phyloP scores from a whole-genome alignment of 2,113 vertebrate genomes.

The Aegithalos caudatus region DNA sequence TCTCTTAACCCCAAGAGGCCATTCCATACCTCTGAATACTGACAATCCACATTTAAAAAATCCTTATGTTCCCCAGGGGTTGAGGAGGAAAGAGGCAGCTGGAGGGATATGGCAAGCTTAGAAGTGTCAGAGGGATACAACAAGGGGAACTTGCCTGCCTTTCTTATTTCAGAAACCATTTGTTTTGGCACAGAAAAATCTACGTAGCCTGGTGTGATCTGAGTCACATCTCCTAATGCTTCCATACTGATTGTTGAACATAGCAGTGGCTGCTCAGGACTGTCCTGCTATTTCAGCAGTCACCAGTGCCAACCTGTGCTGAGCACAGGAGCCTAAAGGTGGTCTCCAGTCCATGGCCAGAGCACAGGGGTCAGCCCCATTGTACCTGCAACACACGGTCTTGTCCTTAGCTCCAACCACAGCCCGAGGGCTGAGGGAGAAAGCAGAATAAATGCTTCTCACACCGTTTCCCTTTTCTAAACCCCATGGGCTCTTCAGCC shows the following conservation, averaged over 20 bases:
- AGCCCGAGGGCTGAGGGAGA: not conserved
- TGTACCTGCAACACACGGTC: not conserved
- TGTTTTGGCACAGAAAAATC: not conserved
- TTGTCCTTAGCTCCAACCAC: not conserved
- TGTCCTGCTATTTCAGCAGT: not conserved
- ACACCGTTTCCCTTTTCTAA: not conserved
- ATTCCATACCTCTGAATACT: not conserved
- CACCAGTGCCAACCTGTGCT: not conserved
- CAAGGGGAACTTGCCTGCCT: not conserved
- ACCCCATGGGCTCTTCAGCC: not conserved
- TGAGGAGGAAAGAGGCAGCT: not conserved
- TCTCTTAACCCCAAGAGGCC: not conserved
- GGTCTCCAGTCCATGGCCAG: not conserved
- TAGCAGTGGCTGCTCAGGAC: not conserved
- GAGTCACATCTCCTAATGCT: not conserved
- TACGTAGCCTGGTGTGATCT: accelerated
- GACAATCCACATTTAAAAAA: not conserved
- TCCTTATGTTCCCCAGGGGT: accelerated
- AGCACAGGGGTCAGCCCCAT: not conserved
- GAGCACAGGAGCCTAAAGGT: not conserved
- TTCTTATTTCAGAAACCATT: not conserved
- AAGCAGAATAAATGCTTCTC: not conserved
- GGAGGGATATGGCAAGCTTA: not conserved
- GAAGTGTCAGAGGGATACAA: not conserved
- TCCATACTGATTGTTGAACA: not conserved